Evolutionary conservation across 2,113 vertebrate genomes (phyloP), one percentile per base, ranked within the genome.

Genomic region (Micronycteris hirsuta): DNA sequence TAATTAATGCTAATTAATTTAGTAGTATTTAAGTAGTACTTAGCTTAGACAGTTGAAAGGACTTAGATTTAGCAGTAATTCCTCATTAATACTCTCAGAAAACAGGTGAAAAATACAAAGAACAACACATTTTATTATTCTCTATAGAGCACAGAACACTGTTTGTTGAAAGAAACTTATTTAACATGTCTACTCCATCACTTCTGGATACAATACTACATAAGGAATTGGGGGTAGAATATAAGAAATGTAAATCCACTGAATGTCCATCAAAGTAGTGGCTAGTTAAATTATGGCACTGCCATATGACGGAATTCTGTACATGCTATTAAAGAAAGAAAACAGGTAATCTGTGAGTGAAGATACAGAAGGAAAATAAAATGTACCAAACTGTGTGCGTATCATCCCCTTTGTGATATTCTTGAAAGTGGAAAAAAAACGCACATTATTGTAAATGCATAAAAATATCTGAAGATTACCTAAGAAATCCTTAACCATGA

Each of bases 41-140:
- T 95, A 85, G 52, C 31, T 91, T 81, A 83, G 61, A 85, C 12
- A 76, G 4, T 13, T 82, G 15, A 70, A 68, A 96, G 7, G 19
- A 86, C 56, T 47, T 92, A 83, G 45, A 93, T 93, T 93, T 49
- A 92, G 20, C 84, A 28, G 24, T 77, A 85, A 91, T 38, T 77
- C 17, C 15, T 76, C 33, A 91, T 38, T 94, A 73, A 67, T 74
- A 96, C 3, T 68, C 26, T 81, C 61, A 80, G 31, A 87, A 95
- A 86, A 95, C 17, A 91, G 17, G 88, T 22, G 5, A 83, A 94
- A 91, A 93, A 61, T 80, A 41, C 13, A 38, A 94, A 52, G 4
- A 83, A 87, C 7, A 71, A 90, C 77, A 84, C 2, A 77, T 49
- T 89, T 86, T 63, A 74, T 47, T 86, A 65, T 24, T 91, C 45